Conservation (phyloP, 2,888 invertebrate species). For the Andrena dorsata region DNA sequence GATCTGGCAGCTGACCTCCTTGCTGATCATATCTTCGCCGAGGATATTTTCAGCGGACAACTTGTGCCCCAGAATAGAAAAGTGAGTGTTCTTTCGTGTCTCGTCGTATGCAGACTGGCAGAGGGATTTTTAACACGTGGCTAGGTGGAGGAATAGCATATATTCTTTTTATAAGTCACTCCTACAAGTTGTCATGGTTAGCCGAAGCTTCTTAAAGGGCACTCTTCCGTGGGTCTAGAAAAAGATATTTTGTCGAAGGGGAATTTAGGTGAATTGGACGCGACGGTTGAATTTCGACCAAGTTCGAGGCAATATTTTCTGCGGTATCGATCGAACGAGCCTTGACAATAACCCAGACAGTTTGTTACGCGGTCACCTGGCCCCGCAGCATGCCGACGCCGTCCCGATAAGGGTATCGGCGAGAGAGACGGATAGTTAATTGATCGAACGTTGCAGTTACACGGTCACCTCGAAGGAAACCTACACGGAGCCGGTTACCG, state of each 20-base stretch:
- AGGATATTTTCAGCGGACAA: conserved; percentile 79
- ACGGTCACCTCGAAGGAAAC: conserved; percentile 88
- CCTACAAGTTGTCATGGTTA: too few species aligned
- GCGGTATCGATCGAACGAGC: conserved; percentile 17
- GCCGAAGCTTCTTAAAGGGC: too few species aligned
- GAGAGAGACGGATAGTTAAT: conserved; percentile 50
- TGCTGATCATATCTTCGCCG: conserved; percentile 69
- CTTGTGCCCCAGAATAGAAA: conserved; percentile 83
- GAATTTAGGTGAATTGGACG: too few species aligned
- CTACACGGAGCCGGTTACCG: conserved; percentile 89
- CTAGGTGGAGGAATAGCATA: too few species aligned
- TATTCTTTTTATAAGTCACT: too few species aligned
- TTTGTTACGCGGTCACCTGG: conserved; percentile 43
- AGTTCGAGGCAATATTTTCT: neutral
- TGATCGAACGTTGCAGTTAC: conserved; percentile 86
- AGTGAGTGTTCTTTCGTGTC: conserved; percentile 77
- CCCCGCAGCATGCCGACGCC: conserved; percentile 27
- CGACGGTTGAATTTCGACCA: neutral
- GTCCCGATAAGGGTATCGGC: conserved; percentile 64
- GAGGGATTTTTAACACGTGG: too few species aligned
- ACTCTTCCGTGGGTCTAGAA: too few species aligned
- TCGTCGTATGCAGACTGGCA: too few species aligned
- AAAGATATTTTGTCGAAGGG: too few species aligned
- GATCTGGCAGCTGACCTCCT: conserved; percentile 59
- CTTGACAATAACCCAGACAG: conserved; percentile 63